phyloP scores from a whole-genome alignment of 2,888 invertebrate genomes.

The Perithous albicinctus region DNA sequence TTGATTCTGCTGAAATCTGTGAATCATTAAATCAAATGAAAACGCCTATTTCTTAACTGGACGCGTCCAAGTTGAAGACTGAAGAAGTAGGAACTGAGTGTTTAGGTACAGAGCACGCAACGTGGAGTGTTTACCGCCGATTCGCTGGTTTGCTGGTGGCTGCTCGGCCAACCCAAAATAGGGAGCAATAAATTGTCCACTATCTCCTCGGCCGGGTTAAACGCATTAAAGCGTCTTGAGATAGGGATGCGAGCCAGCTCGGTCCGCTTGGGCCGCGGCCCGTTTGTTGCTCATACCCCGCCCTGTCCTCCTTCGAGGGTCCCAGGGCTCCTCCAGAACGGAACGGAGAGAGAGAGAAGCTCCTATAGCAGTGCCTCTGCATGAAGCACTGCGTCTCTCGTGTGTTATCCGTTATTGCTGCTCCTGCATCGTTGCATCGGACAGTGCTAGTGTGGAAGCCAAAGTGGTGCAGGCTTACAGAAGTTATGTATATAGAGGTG shows the following conservation, averaged over 20 bases:
- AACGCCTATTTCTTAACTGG: no score
- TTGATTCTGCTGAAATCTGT: no score
- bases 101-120: conserved; percentile 2
- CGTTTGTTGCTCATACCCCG: conserved; percentile 82
- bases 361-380: conserved; percentile 62
- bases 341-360: conserved; percentile 3
- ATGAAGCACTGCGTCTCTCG: conserved; percentile 74
- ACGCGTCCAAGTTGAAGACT: neutral
- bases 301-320: conserved; percentile 67
- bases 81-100: neutral
- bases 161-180: conserved; percentile 79
- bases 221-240: conserved; percentile 84
- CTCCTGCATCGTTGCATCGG: conserved; percentile 37
- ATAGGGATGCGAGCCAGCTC: conserved; percentile 75
- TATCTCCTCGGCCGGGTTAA: conserved; percentile 83
- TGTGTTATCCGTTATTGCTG: conserved; percentile 71
- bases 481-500: neutral
- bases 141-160: neutral
- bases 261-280: conserved; percentile 75
- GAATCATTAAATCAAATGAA: no score
- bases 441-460: conserved; percentile 3
- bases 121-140: conserved; percentile 19
- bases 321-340: conserved; percentile 14
- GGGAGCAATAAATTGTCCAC: conserved; percentile 83
- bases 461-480: neutral